These are phyloP conservation scores for Mechanitis mazaeus DNA, from an alignment of 2,888 invertebrate species.

Conservation along the genomic window DNA sequence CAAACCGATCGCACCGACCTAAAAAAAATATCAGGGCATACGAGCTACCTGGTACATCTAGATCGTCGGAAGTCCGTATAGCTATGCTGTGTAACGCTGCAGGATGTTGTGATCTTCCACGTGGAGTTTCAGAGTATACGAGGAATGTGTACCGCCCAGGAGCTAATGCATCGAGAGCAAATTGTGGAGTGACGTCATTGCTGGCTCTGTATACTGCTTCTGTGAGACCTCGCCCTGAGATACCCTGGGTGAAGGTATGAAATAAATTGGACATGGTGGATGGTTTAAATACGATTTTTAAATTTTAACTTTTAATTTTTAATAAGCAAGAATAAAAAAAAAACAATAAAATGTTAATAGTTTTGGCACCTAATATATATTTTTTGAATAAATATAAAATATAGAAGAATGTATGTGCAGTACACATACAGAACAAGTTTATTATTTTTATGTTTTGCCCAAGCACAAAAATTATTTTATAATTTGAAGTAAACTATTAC, in stretches of 20 bases:
- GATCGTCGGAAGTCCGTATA: constrained; percentile 52
- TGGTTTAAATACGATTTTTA: background rate
- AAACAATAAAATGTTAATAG: too few species aligned
- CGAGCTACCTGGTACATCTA: constrained; percentile 57
- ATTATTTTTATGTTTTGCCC: too few species aligned
- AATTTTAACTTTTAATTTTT: too few species aligned
- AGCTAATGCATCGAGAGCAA: constrained; percentile 83
- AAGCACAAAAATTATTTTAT: too few species aligned
- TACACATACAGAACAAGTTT: too few species aligned
- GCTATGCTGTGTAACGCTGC: constrained; percentile 82
- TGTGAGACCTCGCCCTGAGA: constrained; percentile 68
- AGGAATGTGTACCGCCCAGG: constrained; percentile 87
- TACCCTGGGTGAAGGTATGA: constrained; percentile 42
- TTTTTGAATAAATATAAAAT: too few species aligned
- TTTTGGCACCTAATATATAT: too few species aligned
- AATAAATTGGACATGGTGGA: constrained; percentile 13
- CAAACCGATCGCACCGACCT: too few species aligned
- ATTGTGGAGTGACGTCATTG: constrained; percentile 79
- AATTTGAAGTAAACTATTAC: too few species aligned
- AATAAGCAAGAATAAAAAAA: too few species aligned
- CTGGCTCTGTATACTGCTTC: constrained; percentile 79
- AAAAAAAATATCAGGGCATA: too few species aligned
- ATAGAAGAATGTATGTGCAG: too few species aligned
- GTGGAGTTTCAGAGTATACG: constrained; percentile 88
- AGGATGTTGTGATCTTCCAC: constrained; percentile 84